Conservation (phyloP, 2,113 vertebrate species). For the Xyrauchen texanus region DNA sequence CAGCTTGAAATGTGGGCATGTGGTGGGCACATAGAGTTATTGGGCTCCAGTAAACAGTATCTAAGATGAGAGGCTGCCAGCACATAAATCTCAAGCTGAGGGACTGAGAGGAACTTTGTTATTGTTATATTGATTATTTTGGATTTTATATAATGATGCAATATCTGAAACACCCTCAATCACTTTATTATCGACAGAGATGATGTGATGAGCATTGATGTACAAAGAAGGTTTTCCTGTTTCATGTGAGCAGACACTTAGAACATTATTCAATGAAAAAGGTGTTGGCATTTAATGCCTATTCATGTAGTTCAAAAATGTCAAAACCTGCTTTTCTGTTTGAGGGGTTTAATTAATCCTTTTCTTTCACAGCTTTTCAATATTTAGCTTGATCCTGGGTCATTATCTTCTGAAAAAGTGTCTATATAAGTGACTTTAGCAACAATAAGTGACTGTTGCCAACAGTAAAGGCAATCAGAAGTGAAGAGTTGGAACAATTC, state of each 20-base stretch:
- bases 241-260: background rate
- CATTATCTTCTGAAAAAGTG: background rate
- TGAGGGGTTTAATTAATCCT: background rate
- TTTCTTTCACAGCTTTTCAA: background rate
- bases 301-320: background rate
- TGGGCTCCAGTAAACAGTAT: constrained; percentile 26
- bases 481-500: background rate
- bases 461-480: background rate
- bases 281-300: background rate
- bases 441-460: background rate
- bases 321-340: background rate
- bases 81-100: background rate
- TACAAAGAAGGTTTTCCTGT: background rate
- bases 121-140: constrained; percentile 17
- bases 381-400: background rate
- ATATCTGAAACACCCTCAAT: background rate
- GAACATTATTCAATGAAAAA: background rate
- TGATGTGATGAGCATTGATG: background rate
- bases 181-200: background rate
- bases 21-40: constrained; percentile 20
- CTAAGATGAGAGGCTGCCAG: constrained; percentile 16
- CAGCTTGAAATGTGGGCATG: constrained; percentile 25
- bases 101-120: background rate
- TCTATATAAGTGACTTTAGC: background rate
- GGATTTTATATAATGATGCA: background rate